Evolutionary conservation across 2,797 vertebrate genomes (phyloP).

Genomic region (Scyliorhinus canicula): DNA sequence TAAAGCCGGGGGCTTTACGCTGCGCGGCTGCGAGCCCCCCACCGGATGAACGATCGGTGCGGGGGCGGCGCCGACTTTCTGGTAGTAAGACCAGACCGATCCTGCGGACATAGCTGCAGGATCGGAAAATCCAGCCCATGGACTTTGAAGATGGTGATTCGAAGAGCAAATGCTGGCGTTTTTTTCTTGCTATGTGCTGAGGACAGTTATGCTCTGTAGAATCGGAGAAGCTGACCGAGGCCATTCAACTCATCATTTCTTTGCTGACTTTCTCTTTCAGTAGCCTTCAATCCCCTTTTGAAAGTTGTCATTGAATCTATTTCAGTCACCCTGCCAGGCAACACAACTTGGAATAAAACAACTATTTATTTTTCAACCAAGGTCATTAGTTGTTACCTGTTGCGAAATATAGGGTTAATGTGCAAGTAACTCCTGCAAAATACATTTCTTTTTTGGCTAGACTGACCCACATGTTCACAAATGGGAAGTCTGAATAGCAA

Average conservation of each 20-base stretch:
- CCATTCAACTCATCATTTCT: not conserved
- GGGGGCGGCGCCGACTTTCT: too few species aligned
- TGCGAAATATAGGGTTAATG: not conserved
- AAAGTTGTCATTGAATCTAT: not conserved
- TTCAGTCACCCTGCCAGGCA: not conserved
- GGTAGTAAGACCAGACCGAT: too few species aligned
- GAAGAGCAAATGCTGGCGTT: not conserved
- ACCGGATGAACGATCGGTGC: too few species aligned
- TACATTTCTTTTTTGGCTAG: not conserved
- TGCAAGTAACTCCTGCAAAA: not conserved
- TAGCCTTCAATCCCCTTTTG: not conserved
- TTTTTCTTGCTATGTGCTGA: not conserved
- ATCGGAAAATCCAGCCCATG: too few species aligned
- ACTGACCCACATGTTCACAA: not conserved
- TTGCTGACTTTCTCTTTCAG: not conserved
- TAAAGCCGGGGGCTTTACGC: too few species aligned
- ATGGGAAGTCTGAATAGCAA: not conserved
- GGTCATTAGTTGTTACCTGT: not conserved
- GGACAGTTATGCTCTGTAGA: not conserved
- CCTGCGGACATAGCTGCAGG: too few species aligned
- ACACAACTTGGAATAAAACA: not conserved
- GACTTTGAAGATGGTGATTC: not conserved
- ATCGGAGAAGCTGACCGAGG: not conserved
- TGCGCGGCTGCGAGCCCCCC: too few species aligned
- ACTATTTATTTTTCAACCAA: not conserved